Percentiles rank a stretch among this genome's conserved stretches.
Evolutionary conservation across 1,140 invertebrate species (phyloP).

Genomic region (Propsilocerus akamusi): DNA sequence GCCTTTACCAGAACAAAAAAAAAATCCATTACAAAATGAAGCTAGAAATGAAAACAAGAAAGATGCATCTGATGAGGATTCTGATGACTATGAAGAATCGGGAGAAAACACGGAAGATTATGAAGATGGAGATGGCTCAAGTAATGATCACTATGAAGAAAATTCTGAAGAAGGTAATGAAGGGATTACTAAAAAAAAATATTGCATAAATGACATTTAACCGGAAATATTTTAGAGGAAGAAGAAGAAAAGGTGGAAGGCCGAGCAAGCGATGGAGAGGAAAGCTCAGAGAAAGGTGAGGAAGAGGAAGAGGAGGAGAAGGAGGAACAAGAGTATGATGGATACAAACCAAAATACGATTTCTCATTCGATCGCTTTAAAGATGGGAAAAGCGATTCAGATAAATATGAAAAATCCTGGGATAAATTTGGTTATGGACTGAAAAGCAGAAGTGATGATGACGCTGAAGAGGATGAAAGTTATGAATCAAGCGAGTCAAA

Average conservation of each 20-base stretch:
- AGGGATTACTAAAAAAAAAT: neutral
- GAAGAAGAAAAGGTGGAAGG: too few relatives aligned
- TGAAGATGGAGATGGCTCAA: conserved; percentile 8
- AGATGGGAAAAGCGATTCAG: neutral
- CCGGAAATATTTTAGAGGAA: too few relatives aligned
- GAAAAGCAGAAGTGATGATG: neutral
- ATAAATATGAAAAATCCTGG: neutral
- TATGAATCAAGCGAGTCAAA: conserved; percentile 4
- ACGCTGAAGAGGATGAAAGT: neutral
- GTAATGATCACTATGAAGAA: conserved; percentile 6
- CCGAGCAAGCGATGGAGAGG: neutral
- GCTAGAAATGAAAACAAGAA: neutral
- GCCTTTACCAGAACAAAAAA: neutral
- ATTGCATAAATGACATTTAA: too few relatives aligned
- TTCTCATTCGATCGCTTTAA: neutral
- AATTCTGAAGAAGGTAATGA: conserved; percentile 13
- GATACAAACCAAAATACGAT: conserved; percentile 1
- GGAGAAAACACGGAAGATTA: conserved; percentile 6
- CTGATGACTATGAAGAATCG: neutral
- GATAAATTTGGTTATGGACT: neutral
- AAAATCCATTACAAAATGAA: neutral
- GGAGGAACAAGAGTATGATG: neutral
- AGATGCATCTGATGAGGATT: neutral
- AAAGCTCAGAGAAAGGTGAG: neutral
- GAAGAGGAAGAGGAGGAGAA: neutral